phyloP scores from a whole-genome alignment of 1,140 invertebrate genomes.

The Dreissena polymorpha region DNA sequence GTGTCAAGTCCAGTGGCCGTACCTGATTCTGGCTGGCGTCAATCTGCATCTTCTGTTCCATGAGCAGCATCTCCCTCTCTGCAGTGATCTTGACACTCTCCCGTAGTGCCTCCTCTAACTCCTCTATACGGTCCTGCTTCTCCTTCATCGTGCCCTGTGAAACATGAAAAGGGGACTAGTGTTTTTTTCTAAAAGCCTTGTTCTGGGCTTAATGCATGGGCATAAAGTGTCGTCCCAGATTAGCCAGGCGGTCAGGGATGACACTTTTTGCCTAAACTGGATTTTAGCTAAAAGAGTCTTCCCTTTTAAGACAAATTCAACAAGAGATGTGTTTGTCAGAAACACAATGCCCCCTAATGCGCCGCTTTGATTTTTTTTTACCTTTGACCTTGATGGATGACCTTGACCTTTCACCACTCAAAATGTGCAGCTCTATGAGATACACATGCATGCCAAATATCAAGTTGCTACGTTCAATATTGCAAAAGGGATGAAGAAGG shows the following conservation, averaged over 20 bases:
- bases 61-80: conserved; percentile 81
- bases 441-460: too few relatives aligned
- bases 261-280: too few relatives aligned
- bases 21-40: conserved; percentile 75
- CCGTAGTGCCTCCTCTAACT: conserved; percentile 88
- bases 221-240: not conserved
- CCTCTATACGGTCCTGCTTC: conserved; percentile 83
- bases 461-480: too few relatives aligned
- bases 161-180: not conserved
- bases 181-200: not conserved
- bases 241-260: not conserved
- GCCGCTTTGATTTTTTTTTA: too few relatives aligned
- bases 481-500: too few relatives aligned
- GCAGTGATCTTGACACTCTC: conserved; percentile 83
- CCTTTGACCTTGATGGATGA: too few relatives aligned
- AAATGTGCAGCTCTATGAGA: too few relatives aligned
- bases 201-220: not conserved
- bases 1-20: not conserved
- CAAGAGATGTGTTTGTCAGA: too few relatives aligned
- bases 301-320: too few relatives aligned
- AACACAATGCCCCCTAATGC: too few relatives aligned
- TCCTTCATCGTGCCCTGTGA: conserved; percentile 67
- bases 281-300: too few relatives aligned
- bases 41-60: conserved; percentile 78
- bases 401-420: too few relatives aligned